Evolutionary conservation across 2,888 invertebrate species (phyloP).

Genomic region (Schrankia costaestrigalis): DNA sequence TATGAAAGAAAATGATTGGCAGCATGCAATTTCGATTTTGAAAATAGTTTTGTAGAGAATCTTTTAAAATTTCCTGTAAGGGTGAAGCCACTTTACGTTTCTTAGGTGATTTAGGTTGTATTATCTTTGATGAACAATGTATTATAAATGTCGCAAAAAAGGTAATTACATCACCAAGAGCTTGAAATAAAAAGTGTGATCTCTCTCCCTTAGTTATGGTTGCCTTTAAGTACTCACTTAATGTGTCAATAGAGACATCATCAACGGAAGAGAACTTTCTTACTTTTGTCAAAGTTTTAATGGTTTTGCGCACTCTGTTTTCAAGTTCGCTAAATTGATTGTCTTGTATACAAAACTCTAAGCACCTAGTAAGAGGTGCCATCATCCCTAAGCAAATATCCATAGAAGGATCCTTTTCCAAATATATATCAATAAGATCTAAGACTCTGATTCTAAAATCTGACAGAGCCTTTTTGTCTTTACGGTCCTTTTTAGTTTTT

Average conservation of each 20-base stretch:
- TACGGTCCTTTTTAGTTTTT: constrained; percentile 78
- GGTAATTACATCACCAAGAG: constrained; percentile 83
- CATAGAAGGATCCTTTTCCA: constrained; percentile 86
- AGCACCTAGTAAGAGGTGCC: constrained; percentile 83
- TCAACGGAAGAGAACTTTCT: constrained; percentile 82
- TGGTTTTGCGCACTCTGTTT: constrained; percentile 80
- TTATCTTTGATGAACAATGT: constrained; percentile 80
- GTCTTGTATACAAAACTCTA: constrained; percentile 86
- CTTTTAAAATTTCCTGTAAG: constrained; percentile 72
- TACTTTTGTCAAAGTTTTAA: constrained; percentile 81
- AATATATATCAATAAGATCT: constrained; percentile 86
- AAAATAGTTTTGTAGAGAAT: constrained; percentile 81
- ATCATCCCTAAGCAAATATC: constrained; percentile 85
- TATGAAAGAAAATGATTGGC: constrained; percentile 84
- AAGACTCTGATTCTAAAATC: constrained; percentile 88
- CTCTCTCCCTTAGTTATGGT: constrained; percentile 83
- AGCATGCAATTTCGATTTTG: constrained; percentile 83
- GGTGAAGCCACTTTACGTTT: constrained; percentile 51
- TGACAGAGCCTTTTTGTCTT: constrained; percentile 83
- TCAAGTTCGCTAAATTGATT: constrained; percentile 84
- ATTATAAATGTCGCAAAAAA: constrained; percentile 84
- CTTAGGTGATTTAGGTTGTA: constrained; percentile 47
- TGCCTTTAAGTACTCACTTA: constrained; percentile 79
- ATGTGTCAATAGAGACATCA: constrained; percentile 74
- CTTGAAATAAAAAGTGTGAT: constrained; percentile 83